A percentile compares a stretch with the other conserved stretches of the same genome.
These are phyloP conservation scores for Crossocerus cetratus DNA, from an alignment of 2,888 invertebrate species.

Conservation along the genomic window DNA sequence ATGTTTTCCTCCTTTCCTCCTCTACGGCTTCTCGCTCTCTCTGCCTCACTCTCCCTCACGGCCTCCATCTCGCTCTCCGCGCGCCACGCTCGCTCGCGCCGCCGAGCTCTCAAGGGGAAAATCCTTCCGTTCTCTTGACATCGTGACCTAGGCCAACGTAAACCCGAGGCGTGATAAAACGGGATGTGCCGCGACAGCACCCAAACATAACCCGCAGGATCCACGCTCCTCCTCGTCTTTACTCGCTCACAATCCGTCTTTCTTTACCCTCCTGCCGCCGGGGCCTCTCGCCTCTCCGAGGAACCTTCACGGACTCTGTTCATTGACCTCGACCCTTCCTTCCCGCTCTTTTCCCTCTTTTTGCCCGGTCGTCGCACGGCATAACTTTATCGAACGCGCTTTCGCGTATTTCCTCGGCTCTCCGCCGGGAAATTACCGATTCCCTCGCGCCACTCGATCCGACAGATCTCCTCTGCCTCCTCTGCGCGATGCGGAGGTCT, in stretches of 20 bases:
- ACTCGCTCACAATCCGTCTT: constrained; percentile 23
- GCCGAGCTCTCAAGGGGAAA: constrained; percentile 54
- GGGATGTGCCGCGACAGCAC: constrained; percentile 65
- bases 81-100: constrained; percentile 9
- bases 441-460: too few species aligned
- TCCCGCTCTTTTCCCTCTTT: constrained; percentile 31
- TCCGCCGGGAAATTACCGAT: not conserved
- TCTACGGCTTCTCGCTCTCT: constrained; percentile 44
- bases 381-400: not conserved
- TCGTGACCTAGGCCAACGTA: constrained; percentile 62
- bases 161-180: constrained; percentile 65
- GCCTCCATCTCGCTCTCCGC: constrained; percentile 6
- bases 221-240: constrained; percentile 8
- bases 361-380: not conserved
- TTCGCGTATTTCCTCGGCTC: not conserved
- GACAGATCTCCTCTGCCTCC: too few species aligned
- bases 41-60: constrained; percentile 20
- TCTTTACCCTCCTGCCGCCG: constrained; percentile 15
- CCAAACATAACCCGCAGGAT: constrained; percentile 68
- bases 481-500: too few species aligned
- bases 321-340: constrained; percentile 54
- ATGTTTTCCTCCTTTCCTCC: constrained; percentile 56
- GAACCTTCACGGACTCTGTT: constrained; percentile 37
- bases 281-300: constrained; percentile 23
- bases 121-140: constrained; percentile 64